Conservation (phyloP, 2,797 vertebrate species). For the Natrix natrix region DNA sequence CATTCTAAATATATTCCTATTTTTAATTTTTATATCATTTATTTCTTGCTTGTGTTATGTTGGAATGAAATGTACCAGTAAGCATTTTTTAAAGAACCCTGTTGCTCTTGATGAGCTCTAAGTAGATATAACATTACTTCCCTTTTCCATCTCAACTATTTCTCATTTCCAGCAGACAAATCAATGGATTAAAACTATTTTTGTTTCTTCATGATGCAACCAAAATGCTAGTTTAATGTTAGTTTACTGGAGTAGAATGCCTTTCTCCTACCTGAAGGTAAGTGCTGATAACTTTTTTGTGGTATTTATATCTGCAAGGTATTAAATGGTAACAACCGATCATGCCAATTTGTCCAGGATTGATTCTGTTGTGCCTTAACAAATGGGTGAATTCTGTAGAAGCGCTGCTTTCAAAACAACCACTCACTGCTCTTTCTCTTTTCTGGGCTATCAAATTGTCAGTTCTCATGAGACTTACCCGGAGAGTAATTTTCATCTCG, state of each 20-base stretch:
- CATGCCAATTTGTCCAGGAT: slow-evolving; percentile 18
- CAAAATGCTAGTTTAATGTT: neutral
- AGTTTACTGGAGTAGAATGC: neutral
- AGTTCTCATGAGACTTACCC: slow-evolving; percentile 32
- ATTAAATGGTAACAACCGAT: neutral
- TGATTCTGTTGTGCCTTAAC: slow-evolving; percentile 28
- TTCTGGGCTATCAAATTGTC: slow-evolving; percentile 27
- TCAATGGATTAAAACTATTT: neutral
- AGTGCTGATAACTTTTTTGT: neutral
- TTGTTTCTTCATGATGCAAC: neutral
- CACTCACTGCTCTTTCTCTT: slow-evolving; percentile 15
- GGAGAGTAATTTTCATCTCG: slow-evolving; percentile 33
- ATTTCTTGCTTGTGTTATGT: neutral
- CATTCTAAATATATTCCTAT: neutral
- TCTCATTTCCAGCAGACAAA: neutral
- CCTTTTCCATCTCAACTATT: neutral
- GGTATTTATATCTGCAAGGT: neutral
- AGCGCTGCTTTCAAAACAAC: slow-evolving; percentile 33
- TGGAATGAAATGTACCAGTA: neutral
- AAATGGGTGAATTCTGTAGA: slow-evolving; percentile 34
- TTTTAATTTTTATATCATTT: neutral
- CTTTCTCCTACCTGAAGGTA: neutral
- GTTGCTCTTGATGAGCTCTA: neutral
- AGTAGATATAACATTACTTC: neutral
- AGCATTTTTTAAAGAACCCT: neutral